Evolutionary conservation across 2,113 vertebrate species (phyloP).

Genomic region (Salvelinus namaycush): DNA sequence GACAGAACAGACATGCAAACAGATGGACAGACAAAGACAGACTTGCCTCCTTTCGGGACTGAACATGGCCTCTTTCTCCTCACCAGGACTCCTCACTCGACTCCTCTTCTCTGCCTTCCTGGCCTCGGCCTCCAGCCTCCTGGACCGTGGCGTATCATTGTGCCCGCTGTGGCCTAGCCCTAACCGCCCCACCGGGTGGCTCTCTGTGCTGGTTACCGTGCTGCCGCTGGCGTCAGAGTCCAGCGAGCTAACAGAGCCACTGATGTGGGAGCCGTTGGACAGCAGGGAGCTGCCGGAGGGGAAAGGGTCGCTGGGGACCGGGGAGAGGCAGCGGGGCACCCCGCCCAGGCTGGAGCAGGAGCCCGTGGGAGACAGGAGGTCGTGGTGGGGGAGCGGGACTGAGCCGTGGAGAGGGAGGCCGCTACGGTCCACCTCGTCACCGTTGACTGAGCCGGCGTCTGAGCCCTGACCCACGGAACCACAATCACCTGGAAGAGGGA

Average conservation of each 20-base stretch:
- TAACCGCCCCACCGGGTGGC: constrained; percentile 59
- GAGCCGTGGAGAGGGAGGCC: constrained; percentile 51
- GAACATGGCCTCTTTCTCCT: constrained; percentile 63
- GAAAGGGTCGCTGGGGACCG: constrained; percentile 78
- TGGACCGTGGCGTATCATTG: constrained; percentile 57
- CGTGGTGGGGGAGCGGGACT: constrained; percentile 49
- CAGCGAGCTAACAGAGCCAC: constrained; percentile 79
- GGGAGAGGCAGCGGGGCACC: constrained; percentile 74
- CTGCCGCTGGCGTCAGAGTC: constrained; percentile 80
- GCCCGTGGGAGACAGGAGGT: constrained; percentile 74
- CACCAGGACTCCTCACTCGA: constrained; percentile 68
- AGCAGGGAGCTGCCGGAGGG: constrained; percentile 78
- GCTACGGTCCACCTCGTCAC: constrained; percentile 71
- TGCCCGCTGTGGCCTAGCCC: constrained; percentile 43
- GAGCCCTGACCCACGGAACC: constrained; percentile 49
- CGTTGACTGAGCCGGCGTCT: constrained; percentile 76
- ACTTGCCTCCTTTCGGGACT: constrained; percentile 79
- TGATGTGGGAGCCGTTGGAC: constrained; percentile 82
- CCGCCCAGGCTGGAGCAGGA: constrained; percentile 77
- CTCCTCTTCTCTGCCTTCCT: constrained; percentile 76
- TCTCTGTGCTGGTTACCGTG: constrained; percentile 76
- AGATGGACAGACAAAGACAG: not conserved
- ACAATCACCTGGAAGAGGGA: constrained; percentile 53
- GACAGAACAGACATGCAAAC: not conserved
- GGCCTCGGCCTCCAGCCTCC: constrained; percentile 68